Percentiles rank a stretch among this genome's conserved stretches.
Conservation (phyloP, 2,888 invertebrate genomes). For the Volucella inflata region DNA sequence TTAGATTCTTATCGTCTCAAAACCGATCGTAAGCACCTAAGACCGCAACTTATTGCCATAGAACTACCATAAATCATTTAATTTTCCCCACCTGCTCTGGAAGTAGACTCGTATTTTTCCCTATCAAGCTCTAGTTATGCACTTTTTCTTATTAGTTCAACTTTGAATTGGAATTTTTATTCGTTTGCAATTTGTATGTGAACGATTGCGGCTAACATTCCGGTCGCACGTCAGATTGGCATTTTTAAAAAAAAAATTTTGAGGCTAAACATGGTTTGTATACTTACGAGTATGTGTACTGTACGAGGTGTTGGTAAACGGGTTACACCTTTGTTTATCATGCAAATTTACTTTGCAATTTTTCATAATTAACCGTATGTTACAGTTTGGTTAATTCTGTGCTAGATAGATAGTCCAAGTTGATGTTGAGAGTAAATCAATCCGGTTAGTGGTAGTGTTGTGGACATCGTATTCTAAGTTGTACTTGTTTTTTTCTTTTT, state of each 20-base stretch:
- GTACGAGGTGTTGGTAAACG: conserved; percentile 62
- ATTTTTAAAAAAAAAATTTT: conserved; percentile 63
- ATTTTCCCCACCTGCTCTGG: neutral
- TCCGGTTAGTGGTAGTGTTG: conserved; percentile 44
- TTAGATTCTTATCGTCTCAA: conserved; percentile 26
- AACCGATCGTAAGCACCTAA: conserved; percentile 10
- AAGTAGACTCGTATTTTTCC: too few species aligned
- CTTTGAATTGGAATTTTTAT: conserved; percentile 57
- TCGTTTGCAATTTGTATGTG: conserved; percentile 50
- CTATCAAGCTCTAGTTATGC: too few species aligned
- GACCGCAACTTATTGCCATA: conserved; percentile 34
- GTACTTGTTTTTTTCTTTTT: neutral
- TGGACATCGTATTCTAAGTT: too few species aligned
- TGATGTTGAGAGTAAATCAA: conserved; percentile 18
- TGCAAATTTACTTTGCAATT: conserved; percentile 60
- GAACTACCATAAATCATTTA: conserved; percentile 59
- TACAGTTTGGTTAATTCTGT: conserved; percentile 1
- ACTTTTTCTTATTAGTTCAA: conserved; percentile 23
- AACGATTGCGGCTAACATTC: conserved; percentile 27
- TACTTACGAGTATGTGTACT: neutral
- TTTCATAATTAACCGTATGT: conserved; percentile 63
- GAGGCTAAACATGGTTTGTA: conserved; percentile 17
- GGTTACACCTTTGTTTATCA: conserved; percentile 71
- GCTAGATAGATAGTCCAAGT: neutral
- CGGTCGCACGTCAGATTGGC: conserved; percentile 30